Evolutionary conservation across 2,797 vertebrate species (phyloP).

Genomic region (Euthynnus affinis): DNA sequence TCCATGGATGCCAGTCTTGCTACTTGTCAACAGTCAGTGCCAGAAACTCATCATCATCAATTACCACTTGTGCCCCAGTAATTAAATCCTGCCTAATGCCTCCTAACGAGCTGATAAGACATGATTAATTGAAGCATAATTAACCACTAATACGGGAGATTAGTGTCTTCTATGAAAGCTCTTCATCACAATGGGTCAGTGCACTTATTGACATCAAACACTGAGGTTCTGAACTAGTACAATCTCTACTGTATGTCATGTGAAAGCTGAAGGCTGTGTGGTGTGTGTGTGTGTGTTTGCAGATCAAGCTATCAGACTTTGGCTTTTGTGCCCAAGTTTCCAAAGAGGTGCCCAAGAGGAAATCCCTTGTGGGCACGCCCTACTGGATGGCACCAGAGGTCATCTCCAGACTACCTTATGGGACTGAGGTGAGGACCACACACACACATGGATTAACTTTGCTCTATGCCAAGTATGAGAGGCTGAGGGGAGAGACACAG

Average conservation of each 20-base stretch:
- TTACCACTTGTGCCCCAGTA: conserved; percentile 75
- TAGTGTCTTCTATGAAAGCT: conserved; percentile 65
- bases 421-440: conserved; percentile 90
- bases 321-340: conserved; percentile 99
- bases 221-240: conserved; percentile 31
- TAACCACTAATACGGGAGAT: conserved; percentile 74
- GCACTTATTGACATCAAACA: conserved; percentile 38
- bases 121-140: conserved; percentile 79
- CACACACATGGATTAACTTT: neutral
- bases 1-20: conserved; percentile 33
- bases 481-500: neutral
- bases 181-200: conserved; percentile 70
- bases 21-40: conserved; percentile 68
- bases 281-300: conserved; percentile 45
- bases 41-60: conserved; percentile 79
- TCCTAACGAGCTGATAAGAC: conserved; percentile 80
- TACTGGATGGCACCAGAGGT: conserved; percentile 99
- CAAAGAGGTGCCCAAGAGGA: conserved; percentile 98
- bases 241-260: conserved; percentile 5
- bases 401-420: conserved; percentile 96
- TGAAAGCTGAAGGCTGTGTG: neutral
- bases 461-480: neutral
- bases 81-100: conserved; percentile 81
- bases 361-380: conserved; percentile 95
- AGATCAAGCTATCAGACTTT: conserved; percentile 99